Evolutionary conservation across 2,888 invertebrate genomes (phyloP), one percentile per base, ranked within the genome.

Genomic region (Gymnoscelis rufifasciata): DNA sequence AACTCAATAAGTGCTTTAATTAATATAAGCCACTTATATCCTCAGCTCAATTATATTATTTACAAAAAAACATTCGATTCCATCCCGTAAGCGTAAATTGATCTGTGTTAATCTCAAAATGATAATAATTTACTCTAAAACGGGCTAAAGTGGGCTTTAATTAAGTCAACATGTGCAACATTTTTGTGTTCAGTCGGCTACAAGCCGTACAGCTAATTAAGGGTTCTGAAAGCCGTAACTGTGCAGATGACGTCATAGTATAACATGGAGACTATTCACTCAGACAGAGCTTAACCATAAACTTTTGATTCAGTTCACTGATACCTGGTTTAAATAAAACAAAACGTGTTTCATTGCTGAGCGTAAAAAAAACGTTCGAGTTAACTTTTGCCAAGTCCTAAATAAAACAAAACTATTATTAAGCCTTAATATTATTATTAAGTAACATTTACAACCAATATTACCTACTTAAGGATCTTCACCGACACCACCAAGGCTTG

Each of bases 101-200:
- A 33, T 43, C 39, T 49, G 38, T 45, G 44, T 50, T 50, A 42
- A 46, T 50, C 45, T 46, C 42, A 46, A 44, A 41, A 44, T 38
- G 45, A 50, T 31, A 33, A 45, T 45, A 45, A 45, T 45, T 46
- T 42, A 47, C 38, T 45, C 35, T 50, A 42, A 50, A 42, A 50
- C 35, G n/a, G 39, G 10, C n/a, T 33, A 38, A 26, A 41, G 44
- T 38, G 33, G 38, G 36, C 30, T 50, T 38, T 50, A 50, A 50
- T 50, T 50, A 42, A 50, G 45, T 45, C 13, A 50, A 45, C 42
- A 45, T 47, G 45, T 50, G 49, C 38, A 38, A 36, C 45, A 45
- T 50, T 50, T 50, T 50, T 50, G 42, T 50, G 38, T 43, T 43
- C 44, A 49, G 38, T 44, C 42, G 30, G 30, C 36, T 39, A 39